phyloP scores from a whole-genome alignment of 2,888 invertebrate species.

The Lathronympha strigana region DNA sequence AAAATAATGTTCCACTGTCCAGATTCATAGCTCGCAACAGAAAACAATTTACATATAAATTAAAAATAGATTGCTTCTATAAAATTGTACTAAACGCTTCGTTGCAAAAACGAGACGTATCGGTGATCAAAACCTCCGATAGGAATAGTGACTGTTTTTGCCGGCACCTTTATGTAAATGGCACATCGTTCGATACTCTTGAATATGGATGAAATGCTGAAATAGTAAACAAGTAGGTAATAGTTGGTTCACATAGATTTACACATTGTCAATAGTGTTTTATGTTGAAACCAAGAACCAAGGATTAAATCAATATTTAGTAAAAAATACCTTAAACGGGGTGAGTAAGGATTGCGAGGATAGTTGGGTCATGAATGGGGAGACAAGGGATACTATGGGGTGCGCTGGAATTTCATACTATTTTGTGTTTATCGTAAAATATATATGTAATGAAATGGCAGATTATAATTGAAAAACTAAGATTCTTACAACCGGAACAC shows the following conservation, averaged over 20 bases:
- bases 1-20: no score
- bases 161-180: constrained; percentile 49
- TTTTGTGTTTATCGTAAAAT: no score
- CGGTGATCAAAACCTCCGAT: constrained; percentile 18
- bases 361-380: no score
- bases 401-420: no score
- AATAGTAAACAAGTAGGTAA: constrained; percentile 39
- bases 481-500: no score
- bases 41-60: neutral
- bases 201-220: constrained; percentile 51
- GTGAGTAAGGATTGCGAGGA: no score
- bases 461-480: no score
- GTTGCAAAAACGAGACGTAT: constrained; percentile 6
- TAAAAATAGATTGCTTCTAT: neutral
- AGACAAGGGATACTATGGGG: no score
- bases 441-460: no score
- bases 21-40: neutral
- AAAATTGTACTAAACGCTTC: constrained; percentile 4
- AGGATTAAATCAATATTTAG: no score
- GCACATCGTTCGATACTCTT: constrained; percentile 51
- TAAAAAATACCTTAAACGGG: no score
- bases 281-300: neutral
- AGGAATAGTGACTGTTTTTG: constrained; percentile 34
- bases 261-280: constrained; percentile 8
- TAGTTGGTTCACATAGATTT: constrained; percentile 20